Evolutionary conservation across 2,888 invertebrate genomes (phyloP).

Genomic region (Linyphia triangularis): DNA sequence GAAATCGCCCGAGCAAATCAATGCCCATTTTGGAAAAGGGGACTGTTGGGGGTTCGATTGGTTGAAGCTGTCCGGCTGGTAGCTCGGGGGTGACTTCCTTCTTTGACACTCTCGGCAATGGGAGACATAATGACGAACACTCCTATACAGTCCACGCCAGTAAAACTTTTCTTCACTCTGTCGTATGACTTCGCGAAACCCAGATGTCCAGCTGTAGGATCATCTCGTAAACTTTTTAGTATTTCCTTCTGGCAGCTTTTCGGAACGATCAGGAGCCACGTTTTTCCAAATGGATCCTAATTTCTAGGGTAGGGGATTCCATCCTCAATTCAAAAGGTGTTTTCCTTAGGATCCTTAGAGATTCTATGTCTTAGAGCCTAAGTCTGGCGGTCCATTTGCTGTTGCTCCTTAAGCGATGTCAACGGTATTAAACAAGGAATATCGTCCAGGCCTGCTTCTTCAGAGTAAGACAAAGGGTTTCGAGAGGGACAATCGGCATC

Average conservation of each 20-base stretch:
- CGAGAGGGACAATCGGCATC: not conserved
- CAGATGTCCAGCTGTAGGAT: too few relatives aligned
- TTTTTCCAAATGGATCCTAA: not conserved
- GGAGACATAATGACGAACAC: too few relatives aligned
- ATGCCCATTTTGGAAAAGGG: constrained; percentile 21
- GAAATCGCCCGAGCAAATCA: constrained; percentile 74
- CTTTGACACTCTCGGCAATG: too few relatives aligned
- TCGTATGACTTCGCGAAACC: too few relatives aligned
- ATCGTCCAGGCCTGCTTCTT: constrained; percentile 1
- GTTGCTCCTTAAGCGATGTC: not conserved
- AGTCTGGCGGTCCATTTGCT: not conserved
- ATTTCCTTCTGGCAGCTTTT: not conserved
- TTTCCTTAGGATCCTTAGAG: too few relatives aligned
- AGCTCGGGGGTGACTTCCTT: not conserved
- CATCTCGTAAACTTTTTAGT: too few relatives aligned
- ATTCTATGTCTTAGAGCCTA: not conserved
- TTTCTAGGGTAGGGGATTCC: too few relatives aligned
- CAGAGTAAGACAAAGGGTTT: not conserved
- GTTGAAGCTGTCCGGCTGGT: constrained; percentile 5
- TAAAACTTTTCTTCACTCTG: too few relatives aligned
- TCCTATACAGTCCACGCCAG: constrained; percentile 17
- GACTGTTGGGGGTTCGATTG: not conserved
- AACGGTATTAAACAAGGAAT: not conserved
- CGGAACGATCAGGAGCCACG: constrained; percentile 19
- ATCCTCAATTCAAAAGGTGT: not conserved